Evolutionary conservation across 92 coral and sea anemone species (phyloP), one percentile per base, ranked within the genome.

Genomic region (Metridium senile): DNA sequence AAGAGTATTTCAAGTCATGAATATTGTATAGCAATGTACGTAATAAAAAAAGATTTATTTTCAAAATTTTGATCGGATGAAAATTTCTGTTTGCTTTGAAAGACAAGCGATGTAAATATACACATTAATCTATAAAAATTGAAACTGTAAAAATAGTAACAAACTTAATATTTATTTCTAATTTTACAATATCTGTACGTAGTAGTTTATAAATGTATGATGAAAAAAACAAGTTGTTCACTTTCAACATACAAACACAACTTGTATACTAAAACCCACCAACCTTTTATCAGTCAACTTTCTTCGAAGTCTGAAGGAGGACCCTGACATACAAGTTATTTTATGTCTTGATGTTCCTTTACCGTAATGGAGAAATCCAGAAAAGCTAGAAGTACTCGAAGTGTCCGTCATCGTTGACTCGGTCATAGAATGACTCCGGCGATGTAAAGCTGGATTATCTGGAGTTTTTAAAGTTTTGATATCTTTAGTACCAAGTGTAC

Each of bases 221-320:
- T n/a, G n/a, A n/a, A n/a, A n/a, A n/a, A n/a, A n/a, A n/a, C n/a
- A n/a, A n/a, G n/a, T n/a, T n/a, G n/a, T n/a, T n/a, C n/a, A n/a
- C n/a, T n/a, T n/a, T n/a, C n/a, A n/a, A n/a, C n/a, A n/a, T n/a
- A n/a, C n/a, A n/a, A n/a, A n/a, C n/a, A n/a, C n/a, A n/a, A n/a
- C n/a, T n/a, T n/a, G n/a, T n/a, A n/a, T n/a, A n/a, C n/a, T n/a
- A n/a, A n/a, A n/a, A n/a, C n/a, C n/a, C n/a, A n/a, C n/a, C n/a
- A n/a, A 92, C 97, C 97, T 88, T 78, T 92, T 92, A 72, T 92
- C 97, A 39, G 77, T 83, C 53, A 87, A 81, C 62, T 84, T 81
- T 59, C 87, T 89, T 57, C 85, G 77, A 45, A 76, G 76, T 33
- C 81, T 84, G 77, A 88, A 89, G 9, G 88, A 86, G 9, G 91